Evolutionary conservation across 2,888 invertebrate genomes (phyloP).

Genomic region (Caenorhabditis plicata): DNA sequence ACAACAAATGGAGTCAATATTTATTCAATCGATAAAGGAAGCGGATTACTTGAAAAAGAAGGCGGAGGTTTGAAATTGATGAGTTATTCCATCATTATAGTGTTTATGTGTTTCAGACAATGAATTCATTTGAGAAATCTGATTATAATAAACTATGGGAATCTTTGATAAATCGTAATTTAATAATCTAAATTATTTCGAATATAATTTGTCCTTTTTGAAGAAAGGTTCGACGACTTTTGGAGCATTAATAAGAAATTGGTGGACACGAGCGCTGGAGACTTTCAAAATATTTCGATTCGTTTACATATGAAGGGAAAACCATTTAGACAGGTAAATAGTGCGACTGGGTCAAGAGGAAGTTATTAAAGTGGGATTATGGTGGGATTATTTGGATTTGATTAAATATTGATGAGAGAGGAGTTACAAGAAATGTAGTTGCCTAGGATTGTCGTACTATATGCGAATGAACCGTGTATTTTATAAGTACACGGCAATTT

Average conservation of each 20-base stretch:
- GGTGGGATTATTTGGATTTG: no score
- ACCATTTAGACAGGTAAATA: slow-evolving; percentile 36
- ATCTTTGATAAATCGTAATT: slow-evolving; percentile 84
- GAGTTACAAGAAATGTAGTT: no score
- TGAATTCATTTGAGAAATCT: slow-evolving; percentile 74
- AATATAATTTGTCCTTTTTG: slow-evolving; percentile 62
- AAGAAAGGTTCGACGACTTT: slow-evolving; percentile 98
- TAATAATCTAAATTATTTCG: slow-evolving; percentile 74
- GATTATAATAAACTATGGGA: slow-evolving; percentile 95
- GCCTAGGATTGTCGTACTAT: no score
- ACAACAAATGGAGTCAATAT: slow-evolving; percentile 88
- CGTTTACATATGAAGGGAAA: slow-evolving; percentile 71
- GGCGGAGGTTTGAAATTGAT: slow-evolving; percentile 69
- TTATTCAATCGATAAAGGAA: slow-evolving; percentile 91
- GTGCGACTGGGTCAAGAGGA: background rate
- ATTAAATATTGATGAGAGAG: no score
- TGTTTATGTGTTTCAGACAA: slow-evolving; percentile 56
- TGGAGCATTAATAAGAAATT: slow-evolving; percentile 94
- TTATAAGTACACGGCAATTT: no score
- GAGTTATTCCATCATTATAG: background rate
- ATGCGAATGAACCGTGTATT: no score
- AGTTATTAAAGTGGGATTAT: no score
- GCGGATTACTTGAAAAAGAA: slow-evolving; percentile 96
- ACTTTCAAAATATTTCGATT: slow-evolving; percentile 86
- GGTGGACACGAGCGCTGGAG: slow-evolving; percentile 82